phyloP scores from a whole-genome alignment of 2,888 invertebrate species.

The Zaprionus bogoriensis region DNA sequence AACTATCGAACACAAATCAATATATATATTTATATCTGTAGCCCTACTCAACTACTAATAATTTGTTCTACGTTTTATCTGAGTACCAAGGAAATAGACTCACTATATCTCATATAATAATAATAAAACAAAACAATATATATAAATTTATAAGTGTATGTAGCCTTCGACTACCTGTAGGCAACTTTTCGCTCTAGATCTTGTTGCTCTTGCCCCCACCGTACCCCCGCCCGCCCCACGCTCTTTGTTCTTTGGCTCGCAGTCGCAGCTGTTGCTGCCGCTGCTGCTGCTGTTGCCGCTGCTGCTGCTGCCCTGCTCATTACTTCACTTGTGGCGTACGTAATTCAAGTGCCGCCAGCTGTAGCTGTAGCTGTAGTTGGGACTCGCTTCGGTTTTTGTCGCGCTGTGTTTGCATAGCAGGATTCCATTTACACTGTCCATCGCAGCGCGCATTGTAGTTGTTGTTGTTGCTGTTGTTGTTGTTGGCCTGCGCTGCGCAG shows the following conservation, averaged over 20 bases:
- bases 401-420: constrained; percentile 49
- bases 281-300: constrained; percentile 30
- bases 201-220: background rate
- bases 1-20: no score
- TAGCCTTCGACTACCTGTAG: no score
- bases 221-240: no score
- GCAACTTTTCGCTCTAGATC: no score
- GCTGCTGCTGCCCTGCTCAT: constrained; percentile 51
- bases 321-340: constrained; percentile 78
- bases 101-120: no score
- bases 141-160: no score
- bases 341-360: constrained; percentile 69
- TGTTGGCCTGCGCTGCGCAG: constrained; percentile 29
- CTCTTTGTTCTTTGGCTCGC: constrained; percentile 9
- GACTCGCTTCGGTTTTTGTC: constrained; percentile 65
- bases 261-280: constrained; percentile 34
- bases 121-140: no score
- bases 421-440: constrained; percentile 48
- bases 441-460: constrained; percentile 5
- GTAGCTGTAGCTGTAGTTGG: constrained; percentile 22
- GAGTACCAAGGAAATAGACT: no score
- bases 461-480: constrained; percentile 15
- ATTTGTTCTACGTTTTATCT: no score
- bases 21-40: no score
- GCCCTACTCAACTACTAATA: no score